A percentile compares a stretch with the other conserved stretches of the same genome.
phyloP scores from a whole-genome alignment of 1,140 invertebrate species.

The Rhopalosiphum maidis region DNA sequence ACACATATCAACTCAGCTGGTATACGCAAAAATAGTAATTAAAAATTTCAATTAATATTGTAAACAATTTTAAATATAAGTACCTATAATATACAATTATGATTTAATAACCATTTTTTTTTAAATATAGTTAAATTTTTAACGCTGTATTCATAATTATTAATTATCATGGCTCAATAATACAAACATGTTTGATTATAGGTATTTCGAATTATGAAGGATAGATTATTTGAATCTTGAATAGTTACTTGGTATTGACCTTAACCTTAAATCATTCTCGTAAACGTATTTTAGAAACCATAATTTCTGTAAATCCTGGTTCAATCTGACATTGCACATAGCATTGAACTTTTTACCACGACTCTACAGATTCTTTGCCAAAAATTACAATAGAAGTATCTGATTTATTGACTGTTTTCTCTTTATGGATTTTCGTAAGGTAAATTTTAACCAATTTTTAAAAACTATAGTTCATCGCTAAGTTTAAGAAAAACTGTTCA shows the following conservation, averaged over 20 bases:
- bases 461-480: accelerated
- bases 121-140: not conserved
- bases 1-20: not conserved
- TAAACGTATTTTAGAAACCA: not conserved
- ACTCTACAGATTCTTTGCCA: not conserved
- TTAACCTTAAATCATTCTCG: not conserved
- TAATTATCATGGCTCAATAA: not conserved
- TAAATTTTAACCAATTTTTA: not conserved
- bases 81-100: not conserved
- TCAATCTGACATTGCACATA: not conserved
- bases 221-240: not conserved
- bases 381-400: not conserved
- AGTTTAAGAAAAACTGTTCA: not conserved
- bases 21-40: not conserved
- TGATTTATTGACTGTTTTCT: not conserved
- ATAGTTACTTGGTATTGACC: not conserved
- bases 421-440: too few relatives aligned
- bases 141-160: not conserved
- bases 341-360: not conserved
- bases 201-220: not conserved
- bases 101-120: not conserved
- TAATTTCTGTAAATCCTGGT: not conserved
- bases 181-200: not conserved
- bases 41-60: not conserved
- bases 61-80: not conserved